These are phyloP conservation scores for Brachypalpus laphriformis DNA, from an alignment of 2,888 invertebrate genomes.

Conservation along the genomic window DNA sequence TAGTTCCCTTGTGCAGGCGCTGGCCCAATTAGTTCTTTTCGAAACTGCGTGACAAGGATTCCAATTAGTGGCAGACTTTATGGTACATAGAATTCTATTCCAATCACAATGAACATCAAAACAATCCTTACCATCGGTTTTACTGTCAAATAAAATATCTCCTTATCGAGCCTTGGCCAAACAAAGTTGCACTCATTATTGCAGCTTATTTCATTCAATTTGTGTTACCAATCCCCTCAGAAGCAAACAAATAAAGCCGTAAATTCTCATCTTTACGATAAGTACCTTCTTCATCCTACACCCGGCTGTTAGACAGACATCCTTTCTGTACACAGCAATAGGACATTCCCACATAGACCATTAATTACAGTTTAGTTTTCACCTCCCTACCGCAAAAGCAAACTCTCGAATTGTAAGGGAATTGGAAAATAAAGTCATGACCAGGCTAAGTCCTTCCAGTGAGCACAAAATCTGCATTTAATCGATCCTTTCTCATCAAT, in stretches of 20 bases:
- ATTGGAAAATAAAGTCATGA: too few relatives aligned
- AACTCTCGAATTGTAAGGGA: too few relatives aligned
- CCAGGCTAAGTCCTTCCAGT: neutral
- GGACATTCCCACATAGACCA: neutral
- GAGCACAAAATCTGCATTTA: conserved; percentile 47
- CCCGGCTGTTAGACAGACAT: neutral
- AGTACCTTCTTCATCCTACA: neutral
- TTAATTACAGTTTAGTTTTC: conserved; percentile 8
- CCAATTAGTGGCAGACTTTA: too few relatives aligned
- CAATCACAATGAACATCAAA: too few relatives aligned
- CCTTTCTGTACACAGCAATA: neutral
- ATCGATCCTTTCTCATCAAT: conserved; percentile 56
- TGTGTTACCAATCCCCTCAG: neutral
- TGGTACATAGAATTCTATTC: too few relatives aligned
- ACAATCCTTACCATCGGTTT: neutral
- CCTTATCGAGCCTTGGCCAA: neutral
- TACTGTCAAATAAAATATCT: neutral
- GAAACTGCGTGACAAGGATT: too few relatives aligned
- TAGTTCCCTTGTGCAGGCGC: too few relatives aligned
- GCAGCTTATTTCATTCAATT: neutral
- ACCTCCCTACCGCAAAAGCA: too few relatives aligned
- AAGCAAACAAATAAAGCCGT: conserved; percentile 35
- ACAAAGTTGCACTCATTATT: neutral
- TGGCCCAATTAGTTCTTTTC: too few relatives aligned
- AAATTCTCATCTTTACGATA: conserved; percentile 34